A percentile compares a stretch with the other conserved stretches of the same genome.
phyloP scores from a whole-genome alignment of 2,888 invertebrate species.

The Cephalotes varians region DNA sequence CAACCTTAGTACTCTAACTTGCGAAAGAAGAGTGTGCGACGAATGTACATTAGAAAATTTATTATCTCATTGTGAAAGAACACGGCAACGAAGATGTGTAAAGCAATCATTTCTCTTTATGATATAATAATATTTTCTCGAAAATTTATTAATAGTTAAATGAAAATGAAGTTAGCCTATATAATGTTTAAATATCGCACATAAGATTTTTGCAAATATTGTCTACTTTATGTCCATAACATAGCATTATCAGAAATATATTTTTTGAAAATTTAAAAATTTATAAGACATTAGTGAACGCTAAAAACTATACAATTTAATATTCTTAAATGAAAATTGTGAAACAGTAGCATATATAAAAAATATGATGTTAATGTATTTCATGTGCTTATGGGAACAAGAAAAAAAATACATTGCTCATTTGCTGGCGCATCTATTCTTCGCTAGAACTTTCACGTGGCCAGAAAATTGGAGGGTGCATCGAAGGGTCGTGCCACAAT shows the following conservation, averaged over 20 bases:
- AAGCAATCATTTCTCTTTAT: background rate
- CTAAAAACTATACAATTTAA: too few species aligned
- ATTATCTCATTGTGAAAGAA: background rate
- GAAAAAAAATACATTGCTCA: background rate
- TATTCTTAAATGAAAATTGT: background rate
- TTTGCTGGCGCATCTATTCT: background rate
- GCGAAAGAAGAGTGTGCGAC: background rate
- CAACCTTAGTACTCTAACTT: background rate
- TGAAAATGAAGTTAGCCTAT: background rate
- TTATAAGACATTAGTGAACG: background rate
- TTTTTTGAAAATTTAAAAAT: background rate
- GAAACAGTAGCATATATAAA: background rate
- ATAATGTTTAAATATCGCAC: background rate
- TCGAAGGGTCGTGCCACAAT: slow-evolving; percentile 26
- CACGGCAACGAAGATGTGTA: too few species aligned
- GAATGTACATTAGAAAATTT: background rate
- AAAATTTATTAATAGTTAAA: background rate
- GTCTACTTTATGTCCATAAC: background rate
- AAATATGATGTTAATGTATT: background rate
- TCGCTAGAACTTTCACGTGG: slow-evolving; percentile 3
- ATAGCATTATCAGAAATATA: background rate
- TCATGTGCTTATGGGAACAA: background rate
- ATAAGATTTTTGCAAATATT: background rate
- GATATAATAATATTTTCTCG: background rate
- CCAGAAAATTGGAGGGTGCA: slow-evolving; percentile 20